Evolutionary conservation across 1,140 invertebrate genomes (phyloP), one percentile per base, ranked within the genome.

Genomic region (Chironomus tepperi): DNA sequence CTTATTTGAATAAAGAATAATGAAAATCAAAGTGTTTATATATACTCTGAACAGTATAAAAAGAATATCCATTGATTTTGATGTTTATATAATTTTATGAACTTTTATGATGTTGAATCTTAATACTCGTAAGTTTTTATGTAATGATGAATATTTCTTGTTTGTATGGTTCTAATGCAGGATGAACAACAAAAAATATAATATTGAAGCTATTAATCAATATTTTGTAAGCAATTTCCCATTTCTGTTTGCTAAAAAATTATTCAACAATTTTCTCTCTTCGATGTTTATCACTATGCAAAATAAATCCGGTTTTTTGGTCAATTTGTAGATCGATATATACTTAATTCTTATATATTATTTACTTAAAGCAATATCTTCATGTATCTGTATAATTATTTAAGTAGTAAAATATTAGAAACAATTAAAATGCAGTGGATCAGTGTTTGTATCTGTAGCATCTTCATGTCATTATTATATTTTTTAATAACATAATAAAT

Each of bases 391-490:
- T 64, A 42, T 42, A 43, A 73, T 15, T 42, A 42, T 42, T n/a
- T 73, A 16, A n/a, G 34, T 70, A 18, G 16, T 21, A 18, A 21
- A 70, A 70, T 19, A 70, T 19, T 21, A 18, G 18, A 18, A 70
- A 70, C 15, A 43, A 16, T 15, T n/a, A 57, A 73, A 47, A 75
- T 75, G 74, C 74, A 75, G 74, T 75, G 74, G 74, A 75, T 73
- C 74, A 75, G 74, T 75, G 74, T 75, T 74, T 73, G 74, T 75
- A 72, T 75, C 24, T 75, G 74, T 74, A 74, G 74, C 74, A 67
- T 74, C 6, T 10, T 57, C 12, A 57, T 57, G 47, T 70, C 16
- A 70, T 9, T 21, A 18, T 8, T 5, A 70, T 70, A 70, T 70
- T 19, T 18, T 70, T 70, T 3, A 57, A n/a, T n/a, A n/a, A 57